Conservation (phyloP, 2,797 vertebrate genomes). For the Typhlichthys eigenmanni region DNA sequence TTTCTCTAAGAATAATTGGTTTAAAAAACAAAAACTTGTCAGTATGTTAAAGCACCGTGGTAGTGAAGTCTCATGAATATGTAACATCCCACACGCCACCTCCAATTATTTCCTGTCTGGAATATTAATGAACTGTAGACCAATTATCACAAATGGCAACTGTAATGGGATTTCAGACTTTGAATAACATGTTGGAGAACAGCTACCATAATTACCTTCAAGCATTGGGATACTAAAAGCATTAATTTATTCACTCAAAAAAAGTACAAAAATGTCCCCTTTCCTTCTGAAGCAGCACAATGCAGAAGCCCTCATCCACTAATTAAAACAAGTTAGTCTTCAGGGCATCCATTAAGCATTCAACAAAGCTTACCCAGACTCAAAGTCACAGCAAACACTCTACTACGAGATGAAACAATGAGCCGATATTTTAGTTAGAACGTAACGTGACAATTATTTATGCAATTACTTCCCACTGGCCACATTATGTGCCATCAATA, state of each 20-base stretch:
- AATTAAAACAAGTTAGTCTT: constrained; percentile 3
- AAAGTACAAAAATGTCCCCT: constrained; percentile 54
- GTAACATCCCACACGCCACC: no score
- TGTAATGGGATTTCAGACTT: no score
- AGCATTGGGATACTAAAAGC: constrained; percentile 49
- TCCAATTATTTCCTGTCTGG: no score
- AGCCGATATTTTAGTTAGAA: background rate
- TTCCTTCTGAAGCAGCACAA: constrained; percentile 30
- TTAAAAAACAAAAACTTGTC: no score
- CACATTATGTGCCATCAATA: constrained; percentile 3
- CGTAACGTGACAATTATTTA: constrained; percentile 1
- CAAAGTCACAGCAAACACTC: background rate
- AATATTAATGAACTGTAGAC: no score
- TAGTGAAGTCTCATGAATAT: no score
- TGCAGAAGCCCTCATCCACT: constrained; percentile 25
- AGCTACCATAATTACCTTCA: background rate
- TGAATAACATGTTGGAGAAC: background rate
- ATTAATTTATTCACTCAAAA: constrained; percentile 48
- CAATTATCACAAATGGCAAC: no score
- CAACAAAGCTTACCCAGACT: background rate
- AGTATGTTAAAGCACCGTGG: no score
- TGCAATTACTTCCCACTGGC: background rate
- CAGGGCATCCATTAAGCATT: background rate
- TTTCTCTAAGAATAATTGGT: no score
- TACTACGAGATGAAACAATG: background rate